Conservation (phyloP, 1,140 invertebrate genomes). For the Polyergus mexicanus region DNA sequence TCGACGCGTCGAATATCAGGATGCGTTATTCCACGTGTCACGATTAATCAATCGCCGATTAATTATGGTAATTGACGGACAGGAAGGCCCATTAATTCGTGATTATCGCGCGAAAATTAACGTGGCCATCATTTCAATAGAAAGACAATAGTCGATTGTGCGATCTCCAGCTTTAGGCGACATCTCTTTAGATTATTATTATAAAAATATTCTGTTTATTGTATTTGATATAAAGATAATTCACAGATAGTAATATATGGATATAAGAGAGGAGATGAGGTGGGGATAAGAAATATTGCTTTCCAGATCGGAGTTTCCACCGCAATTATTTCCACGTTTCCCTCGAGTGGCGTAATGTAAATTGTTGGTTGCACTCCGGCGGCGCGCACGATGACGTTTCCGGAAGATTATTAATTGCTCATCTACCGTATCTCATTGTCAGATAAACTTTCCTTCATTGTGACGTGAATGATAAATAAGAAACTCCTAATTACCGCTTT, state of each 20-base stretch:
- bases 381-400: background rate
- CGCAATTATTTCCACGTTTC: slow-evolving; percentile 50
- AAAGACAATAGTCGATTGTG: background rate
- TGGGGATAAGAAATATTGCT: slow-evolving; percentile 3
- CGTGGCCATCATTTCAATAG: slow-evolving; percentile 14
- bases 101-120: slow-evolving; percentile 47
- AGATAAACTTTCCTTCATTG: slow-evolving; percentile 25
- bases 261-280: background rate
- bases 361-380: slow-evolving; percentile 27
- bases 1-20: slow-evolving; percentile 48
- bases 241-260: background rate
- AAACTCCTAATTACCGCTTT: slow-evolving; percentile 35
- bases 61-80: slow-evolving; percentile 59
- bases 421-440: slow-evolving; percentile 35
- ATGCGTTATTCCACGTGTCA: slow-evolving; percentile 59
- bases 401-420: slow-evolving; percentile 45
- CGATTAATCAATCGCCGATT: slow-evolving; percentile 61
- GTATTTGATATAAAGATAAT: background rate
- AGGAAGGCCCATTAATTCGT: slow-evolving; percentile 44
- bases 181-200: too few relatives aligned
- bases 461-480: slow-evolving; percentile 42
- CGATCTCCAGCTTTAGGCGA: background rate
- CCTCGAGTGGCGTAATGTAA: slow-evolving; percentile 39
- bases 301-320: background rate
- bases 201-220: background rate